Evolutionary conservation across 2,888 invertebrate species (phyloP).

Genomic region (Luperina testacea): DNA sequence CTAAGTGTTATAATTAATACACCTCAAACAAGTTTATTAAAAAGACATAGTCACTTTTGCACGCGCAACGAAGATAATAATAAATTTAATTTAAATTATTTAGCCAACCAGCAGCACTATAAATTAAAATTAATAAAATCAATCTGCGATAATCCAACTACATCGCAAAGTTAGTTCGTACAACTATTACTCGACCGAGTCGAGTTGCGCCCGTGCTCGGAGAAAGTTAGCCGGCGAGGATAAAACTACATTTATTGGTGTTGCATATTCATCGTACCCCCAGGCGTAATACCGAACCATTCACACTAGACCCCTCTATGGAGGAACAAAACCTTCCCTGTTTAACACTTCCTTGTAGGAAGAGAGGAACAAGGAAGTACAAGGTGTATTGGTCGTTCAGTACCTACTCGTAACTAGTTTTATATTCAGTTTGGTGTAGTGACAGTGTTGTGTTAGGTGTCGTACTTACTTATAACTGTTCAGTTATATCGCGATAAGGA

Average conservation of each 20-base stretch:
- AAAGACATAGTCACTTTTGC: too few relatives aligned
- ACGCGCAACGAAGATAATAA: neutral
- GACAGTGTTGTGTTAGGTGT: constrained; percentile 76
- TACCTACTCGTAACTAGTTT: constrained; percentile 81
- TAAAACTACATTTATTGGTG: constrained; percentile 88
- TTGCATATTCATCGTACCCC: constrained; percentile 88
- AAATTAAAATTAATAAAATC: constrained; percentile 66
- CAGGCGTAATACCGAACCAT: constrained; percentile 75
- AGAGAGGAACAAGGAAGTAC: constrained; percentile 63
- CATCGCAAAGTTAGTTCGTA: constrained; percentile 68
- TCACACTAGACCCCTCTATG: constrained; percentile 64
- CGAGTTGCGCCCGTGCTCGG: constrained; percentile 69
- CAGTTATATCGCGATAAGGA: constrained; percentile 53
- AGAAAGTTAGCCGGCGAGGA: constrained; percentile 86
- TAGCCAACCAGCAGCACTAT: neutral
- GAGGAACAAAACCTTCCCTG: constrained; percentile 22
- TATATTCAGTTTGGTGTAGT: constrained; percentile 81
- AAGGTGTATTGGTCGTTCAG: constrained; percentile 64
- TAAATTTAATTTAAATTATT: neutral
- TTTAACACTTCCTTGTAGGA: constrained; percentile 24
- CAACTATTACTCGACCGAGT: constrained; percentile 69
- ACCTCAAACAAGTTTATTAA: too few relatives aligned
- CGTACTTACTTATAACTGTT: constrained; percentile 56
- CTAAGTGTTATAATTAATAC: too few relatives aligned
- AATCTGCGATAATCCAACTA: constrained; percentile 70